Evolutionary conservation across 2,113 vertebrate species (phyloP), one percentile per base, ranked within the genome.

Genomic region (Corynorhinus townsendii): DNA sequence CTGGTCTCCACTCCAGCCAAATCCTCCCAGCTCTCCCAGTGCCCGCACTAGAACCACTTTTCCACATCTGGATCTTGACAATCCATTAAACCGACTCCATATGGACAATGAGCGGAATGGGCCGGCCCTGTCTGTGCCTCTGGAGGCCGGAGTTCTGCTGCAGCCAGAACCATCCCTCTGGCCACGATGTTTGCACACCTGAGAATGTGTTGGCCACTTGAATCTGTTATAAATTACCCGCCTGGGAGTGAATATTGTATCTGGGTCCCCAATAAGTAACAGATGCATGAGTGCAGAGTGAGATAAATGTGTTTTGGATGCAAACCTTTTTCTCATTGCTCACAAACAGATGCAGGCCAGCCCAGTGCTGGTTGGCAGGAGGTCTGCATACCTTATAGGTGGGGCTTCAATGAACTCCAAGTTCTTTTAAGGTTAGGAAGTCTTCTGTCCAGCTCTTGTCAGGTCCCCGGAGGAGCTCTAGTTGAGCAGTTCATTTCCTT

Each of bases 181-280:
- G 47, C 30, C 0, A 69, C 26, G 83, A 95, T 86, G 95, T 95
- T 95, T 95, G 81, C 83, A 92, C 56, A 72, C 85, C 90, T 8
- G 1, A 93, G 93, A 86, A 95, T 83, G 90, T 73, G 93, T 62
- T 93, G 93, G 97, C 95, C 92, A 95, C 96, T 97, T 97, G 96
- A 95, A 94, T 96, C 93, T 5, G n/a, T 96, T 96, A 97, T 95
- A 97, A 97, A 97, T 97, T 95, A 94, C 90, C 73, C 49, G 85
- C 64, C 96, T 96, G 89, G 86, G 95, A 97, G 97, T 96, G 97
- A 97, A 86, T 93, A 96, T 76, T 64, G 22, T 95, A 96, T 96
- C 95, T 93, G 86, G 93, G 97, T 92, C 92, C 95, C 90, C 77
- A 93, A 94, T 84, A 96, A 96, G 93, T 90, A 97, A 92, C 98